Conservation (phyloP, 2,888 invertebrate genomes). For the Sympetrum striolatum region DNA sequence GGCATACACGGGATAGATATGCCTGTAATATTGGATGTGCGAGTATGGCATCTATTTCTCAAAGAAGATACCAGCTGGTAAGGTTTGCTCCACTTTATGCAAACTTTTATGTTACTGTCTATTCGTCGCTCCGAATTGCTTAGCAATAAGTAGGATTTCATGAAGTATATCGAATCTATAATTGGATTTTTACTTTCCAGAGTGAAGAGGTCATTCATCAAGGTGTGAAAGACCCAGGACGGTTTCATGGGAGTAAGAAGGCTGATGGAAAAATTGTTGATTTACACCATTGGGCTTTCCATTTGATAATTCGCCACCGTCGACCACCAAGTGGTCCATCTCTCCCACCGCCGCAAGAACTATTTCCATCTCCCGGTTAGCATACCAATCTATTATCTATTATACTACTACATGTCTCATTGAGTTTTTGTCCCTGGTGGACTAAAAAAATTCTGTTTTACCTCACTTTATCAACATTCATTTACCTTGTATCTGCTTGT, state of each 20-base stretch:
- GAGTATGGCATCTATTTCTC: conserved; percentile 46
- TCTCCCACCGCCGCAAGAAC: conserved; percentile 11
- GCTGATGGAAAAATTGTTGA: neutral
- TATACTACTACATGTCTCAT: neutral
- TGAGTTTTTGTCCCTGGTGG: no score
- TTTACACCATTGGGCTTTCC: conserved; percentile 26
- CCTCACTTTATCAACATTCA: no score
- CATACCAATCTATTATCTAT: no score
- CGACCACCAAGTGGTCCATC: conserved; percentile 18
- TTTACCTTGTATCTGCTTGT: no score
- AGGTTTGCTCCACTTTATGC: neutral
- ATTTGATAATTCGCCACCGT: conserved; percentile 13
- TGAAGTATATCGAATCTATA: no score
- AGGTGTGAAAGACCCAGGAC: neutral
- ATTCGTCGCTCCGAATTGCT: neutral
- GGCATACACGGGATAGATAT: conserved; percentile 48
- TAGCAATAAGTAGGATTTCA: no score
- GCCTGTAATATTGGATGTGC: conserved; percentile 50
- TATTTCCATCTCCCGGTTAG: conserved; percentile 25
- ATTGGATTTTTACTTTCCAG: neutral
- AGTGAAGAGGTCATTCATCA: neutral
- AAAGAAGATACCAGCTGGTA: conserved; percentile 22
- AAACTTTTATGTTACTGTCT: neutral
- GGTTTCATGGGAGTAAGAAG: neutral
- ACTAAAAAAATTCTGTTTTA: no score